phyloP scores from a whole-genome alignment of 2,797 vertebrate genomes.

The Scleropages formosus region DNA sequence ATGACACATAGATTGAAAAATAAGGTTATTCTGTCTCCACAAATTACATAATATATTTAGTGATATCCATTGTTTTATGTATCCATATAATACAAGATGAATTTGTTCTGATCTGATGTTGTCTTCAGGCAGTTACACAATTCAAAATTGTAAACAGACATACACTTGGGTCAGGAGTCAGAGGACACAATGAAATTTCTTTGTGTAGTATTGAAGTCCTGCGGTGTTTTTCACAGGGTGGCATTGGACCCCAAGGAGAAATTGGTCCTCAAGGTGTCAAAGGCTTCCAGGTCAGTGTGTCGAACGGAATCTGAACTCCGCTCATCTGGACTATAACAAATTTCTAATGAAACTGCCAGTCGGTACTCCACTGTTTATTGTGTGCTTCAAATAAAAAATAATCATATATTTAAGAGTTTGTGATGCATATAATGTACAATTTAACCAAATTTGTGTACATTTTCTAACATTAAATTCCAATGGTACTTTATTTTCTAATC shows the following conservation, averaged over 20 bases:
- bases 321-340: too few species aligned
- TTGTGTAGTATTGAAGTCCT: conserved; percentile 26
- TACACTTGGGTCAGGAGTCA: neutral
- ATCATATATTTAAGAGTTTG: too few species aligned
- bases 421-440: neutral
- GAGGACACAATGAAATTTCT: neutral
- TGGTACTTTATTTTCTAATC: neutral
- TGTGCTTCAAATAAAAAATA: neutral
- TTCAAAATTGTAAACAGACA: too few species aligned
- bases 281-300: conserved; percentile 85
- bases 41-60: too few species aligned
- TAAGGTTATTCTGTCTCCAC: too few species aligned
- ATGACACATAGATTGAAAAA: too few species aligned
- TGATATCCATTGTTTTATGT: neutral
- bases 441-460: neutral
- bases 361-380: neutral
- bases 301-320: neutral
- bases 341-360: too few species aligned
- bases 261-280: conserved; percentile 76
- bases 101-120: neutral
- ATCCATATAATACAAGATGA: neutral
- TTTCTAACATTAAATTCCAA: neutral
- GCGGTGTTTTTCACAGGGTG: conserved; percentile 73
- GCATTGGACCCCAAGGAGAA: conserved; percentile 78
- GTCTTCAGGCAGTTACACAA: neutral